These are phyloP conservation scores for Phoxinus phoxinus DNA, from an alignment of 2,113 vertebrate species.

Conservation along the genomic window DNA sequence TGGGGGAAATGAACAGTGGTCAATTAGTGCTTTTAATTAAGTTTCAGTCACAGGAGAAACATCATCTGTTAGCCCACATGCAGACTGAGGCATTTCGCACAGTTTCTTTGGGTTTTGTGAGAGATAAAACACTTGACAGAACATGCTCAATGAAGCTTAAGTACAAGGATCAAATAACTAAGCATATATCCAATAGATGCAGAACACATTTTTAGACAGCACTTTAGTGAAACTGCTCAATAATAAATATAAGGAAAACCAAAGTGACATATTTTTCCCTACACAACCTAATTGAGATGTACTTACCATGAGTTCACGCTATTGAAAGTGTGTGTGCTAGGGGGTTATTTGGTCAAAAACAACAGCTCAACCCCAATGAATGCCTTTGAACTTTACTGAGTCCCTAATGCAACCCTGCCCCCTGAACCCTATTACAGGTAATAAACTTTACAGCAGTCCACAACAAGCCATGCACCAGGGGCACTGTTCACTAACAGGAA, in stretches of 20 bases:
- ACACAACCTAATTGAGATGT: slow-evolving; percentile 75
- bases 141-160: slow-evolving; percentile 37
- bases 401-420: slow-evolving; percentile 93
- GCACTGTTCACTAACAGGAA: slow-evolving; percentile 79
- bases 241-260: not conserved
- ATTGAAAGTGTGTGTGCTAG: slow-evolving; percentile 60
- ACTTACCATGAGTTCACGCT: slow-evolving; percentile 82
- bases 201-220: not conserved
- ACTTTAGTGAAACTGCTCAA: not conserved
- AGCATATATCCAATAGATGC: not conserved
- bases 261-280: not conserved
- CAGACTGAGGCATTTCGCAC: slow-evolving; percentile 62
- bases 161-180: not conserved
- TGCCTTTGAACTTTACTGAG: slow-evolving; percentile 98
- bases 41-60: slow-evolving; percentile 71
- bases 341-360: slow-evolving; percentile 88
- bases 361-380: slow-evolving; percentile 87
- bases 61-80: slow-evolving; percentile 74
- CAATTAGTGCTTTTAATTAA: slow-evolving; percentile 83
- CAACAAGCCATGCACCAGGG: slow-evolving; percentile 96
- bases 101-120: slow-evolving; percentile 54
- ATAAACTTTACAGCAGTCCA: slow-evolving; percentile 99
- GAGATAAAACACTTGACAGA: slow-evolving; percentile 36
- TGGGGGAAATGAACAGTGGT: slow-evolving; percentile 72
- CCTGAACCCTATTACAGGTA: slow-evolving; percentile 97